Percentiles rank a stretch among this genome's conserved stretches.
Conservation (phyloP, 2,113 vertebrate genomes). For the Tragelaphus scriptus region DNA sequence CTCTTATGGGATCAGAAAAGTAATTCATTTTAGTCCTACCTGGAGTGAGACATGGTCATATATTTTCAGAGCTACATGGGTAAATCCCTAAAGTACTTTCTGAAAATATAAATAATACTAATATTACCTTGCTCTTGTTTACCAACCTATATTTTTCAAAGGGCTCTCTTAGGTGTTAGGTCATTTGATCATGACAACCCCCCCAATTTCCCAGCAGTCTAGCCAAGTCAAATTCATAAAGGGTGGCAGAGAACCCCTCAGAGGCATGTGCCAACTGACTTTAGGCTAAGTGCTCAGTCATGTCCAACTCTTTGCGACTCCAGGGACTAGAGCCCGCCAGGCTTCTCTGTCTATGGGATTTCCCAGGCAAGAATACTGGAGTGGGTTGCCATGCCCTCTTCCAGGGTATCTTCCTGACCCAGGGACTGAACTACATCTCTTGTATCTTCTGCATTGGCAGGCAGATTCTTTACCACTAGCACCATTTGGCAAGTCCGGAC, state of each 20-base stretch:
- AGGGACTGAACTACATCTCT: background rate
- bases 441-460: background rate
- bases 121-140: constrained; percentile 51
- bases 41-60: constrained; percentile 54
- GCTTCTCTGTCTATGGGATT: background rate
- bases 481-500: background rate
- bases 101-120: constrained; percentile 66
- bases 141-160: constrained; percentile 28
- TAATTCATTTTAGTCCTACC: constrained; percentile 66
- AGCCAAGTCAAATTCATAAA: background rate
- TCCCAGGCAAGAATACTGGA: background rate
- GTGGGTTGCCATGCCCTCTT: background rate
- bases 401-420: background rate
- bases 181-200: background rate
- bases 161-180: constrained; percentile 15
- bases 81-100: constrained; percentile 63
- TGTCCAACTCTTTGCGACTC: background rate
- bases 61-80: constrained; percentile 63
- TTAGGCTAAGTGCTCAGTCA: background rate
- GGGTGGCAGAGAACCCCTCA: background rate
- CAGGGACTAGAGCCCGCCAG: background rate
- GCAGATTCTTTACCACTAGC: background rate
- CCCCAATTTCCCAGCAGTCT: background rate
- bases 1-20: constrained; percentile 65
- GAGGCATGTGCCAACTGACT: background rate